Base-by-base conservation (phyloP, 1,140 invertebrate species). In the Tetraneura akinire region DNA sequence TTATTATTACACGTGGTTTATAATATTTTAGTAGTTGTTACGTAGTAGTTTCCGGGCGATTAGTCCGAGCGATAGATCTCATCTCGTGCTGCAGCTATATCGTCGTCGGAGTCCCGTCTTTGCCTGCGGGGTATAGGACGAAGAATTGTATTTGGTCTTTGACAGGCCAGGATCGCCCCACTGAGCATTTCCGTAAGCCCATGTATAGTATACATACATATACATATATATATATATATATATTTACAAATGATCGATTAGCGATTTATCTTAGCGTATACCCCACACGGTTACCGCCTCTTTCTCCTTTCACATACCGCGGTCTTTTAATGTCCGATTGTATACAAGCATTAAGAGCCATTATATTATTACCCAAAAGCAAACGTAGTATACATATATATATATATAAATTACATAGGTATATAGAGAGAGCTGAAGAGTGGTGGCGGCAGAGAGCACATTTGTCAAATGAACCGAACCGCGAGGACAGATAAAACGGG, bases 401-500 rank as follows among this genome's bases (percentile, higher is more conserved):
- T n/a, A n/a, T n/a, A n/a, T n/a, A n/a, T n/a, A n/a, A n/a, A n/a
- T n/a, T n/a, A n/a, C n/a, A n/a, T n/a, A n/a, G n/a, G n/a, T n/a
- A n/a, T n/a, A n/a, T n/a, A n/a, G n/a, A n/a, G n/a, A n/a, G n/a
- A n/a, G n/a, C n/a, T n/a, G 37, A 37, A n/a, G 62, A 9, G 32
- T 13, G 8, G 37, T 45, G 66, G 66, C 32, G 42, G n/a, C n/a
- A 11, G 29, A 23, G 21, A 6, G 37, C n/a, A 21, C 74, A 78
- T 78, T 78, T 78, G 74, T 78, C 74, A 78, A 78, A 78, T 62
- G 74, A 78, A 78, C 55, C 74, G 74, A 76, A 76, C 71, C 71
- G 64, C 64, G 71, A 78, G 74, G 74, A 78, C 55, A 78, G 74
- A 78, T 78, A 78, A 78, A 78, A 62, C 71, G 51, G 26, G 21